Percentiles rank a stretch among this genome's conserved stretches.
Conservation (phyloP, 2,113 vertebrate species). For the Montifringilla adamsi region DNA sequence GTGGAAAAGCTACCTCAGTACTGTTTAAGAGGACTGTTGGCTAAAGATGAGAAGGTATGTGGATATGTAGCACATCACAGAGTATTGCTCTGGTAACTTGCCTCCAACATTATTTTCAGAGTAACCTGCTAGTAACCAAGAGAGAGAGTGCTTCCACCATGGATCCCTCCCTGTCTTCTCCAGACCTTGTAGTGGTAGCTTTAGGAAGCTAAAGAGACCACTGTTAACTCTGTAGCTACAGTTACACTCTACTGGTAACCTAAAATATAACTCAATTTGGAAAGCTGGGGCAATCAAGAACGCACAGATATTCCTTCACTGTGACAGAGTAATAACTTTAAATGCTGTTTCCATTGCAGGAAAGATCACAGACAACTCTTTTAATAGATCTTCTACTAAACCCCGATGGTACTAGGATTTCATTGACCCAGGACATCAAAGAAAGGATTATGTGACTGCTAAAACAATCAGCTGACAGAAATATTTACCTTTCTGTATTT, state of each 20-base stretch:
- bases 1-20: not conserved
- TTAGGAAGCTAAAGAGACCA: not conserved
- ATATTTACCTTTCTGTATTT: not conserved
- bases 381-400: constrained; percentile 54
- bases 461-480: constrained; percentile 55
- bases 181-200: not conserved
- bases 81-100: not conserved
- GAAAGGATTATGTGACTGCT: constrained; percentile 48
- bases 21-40: not conserved
- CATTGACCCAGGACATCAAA: constrained; percentile 71
- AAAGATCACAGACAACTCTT: constrained; percentile 67
- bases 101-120: not conserved
- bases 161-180: not conserved
- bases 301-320: not conserved
- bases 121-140: not conserved
- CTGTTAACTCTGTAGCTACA: not conserved
- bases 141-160: not conserved
- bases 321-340: constrained; percentile 48
- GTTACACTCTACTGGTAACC: not conserved
- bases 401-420: constrained; percentile 48
- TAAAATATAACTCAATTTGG: not conserved
- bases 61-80: not conserved
- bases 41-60: constrained; percentile 1
- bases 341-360: constrained; percentile 73
- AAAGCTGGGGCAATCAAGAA: not conserved